Base-by-base conservation (phyloP, 2,888 invertebrate genomes). In the Drosophila limbata region DNA sequence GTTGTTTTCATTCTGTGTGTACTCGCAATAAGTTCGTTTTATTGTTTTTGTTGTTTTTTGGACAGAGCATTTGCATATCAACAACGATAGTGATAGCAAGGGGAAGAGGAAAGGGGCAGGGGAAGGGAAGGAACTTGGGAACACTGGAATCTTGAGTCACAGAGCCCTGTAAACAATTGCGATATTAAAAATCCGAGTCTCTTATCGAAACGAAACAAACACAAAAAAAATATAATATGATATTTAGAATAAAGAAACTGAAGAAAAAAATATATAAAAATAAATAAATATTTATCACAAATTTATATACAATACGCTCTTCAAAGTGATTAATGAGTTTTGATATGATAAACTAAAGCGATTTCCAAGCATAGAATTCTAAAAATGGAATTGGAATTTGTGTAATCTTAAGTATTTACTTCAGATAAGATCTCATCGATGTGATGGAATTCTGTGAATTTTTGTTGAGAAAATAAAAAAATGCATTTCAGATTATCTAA, bases 31-130 rank as follows among this genome's bases (percentile, higher is more conserved):
- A 71, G 61, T 60, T 56, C 21, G 57, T 55, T 63, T 48, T 33
- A 19, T 55, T 33, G 37, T 65, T 48, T 47, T 60, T 75, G 59
- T 76, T 74, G 45, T 57, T 45, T 84, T 87, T 82, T 70, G 76
- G 82, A 70, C 76, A 81, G 76, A 76, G 44, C 77, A 83, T 83
- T 83, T 83, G 83, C 88, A 83, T 83, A 88, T 83, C 85, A 88
- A 70, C 50, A 39, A 59, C 61, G 52, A 73, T 63, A 76, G 17
- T 47, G 57, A 37, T 57, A 57, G 37, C 25, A 55, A 37, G 31
- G 11, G 15, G 35, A 9, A 6, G 1, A 0, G 1, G 10, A 17
- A 28, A 3, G 17, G 47, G 13, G 19, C 19, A 15, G n/a, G 31
- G 1, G n/a, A 35, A 1, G 35, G 28, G 11, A 21, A 11, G 42